Conservation (phyloP, 35 echinoderm and acorn worm genomes). For the Holothuria glaberrima region DNA sequence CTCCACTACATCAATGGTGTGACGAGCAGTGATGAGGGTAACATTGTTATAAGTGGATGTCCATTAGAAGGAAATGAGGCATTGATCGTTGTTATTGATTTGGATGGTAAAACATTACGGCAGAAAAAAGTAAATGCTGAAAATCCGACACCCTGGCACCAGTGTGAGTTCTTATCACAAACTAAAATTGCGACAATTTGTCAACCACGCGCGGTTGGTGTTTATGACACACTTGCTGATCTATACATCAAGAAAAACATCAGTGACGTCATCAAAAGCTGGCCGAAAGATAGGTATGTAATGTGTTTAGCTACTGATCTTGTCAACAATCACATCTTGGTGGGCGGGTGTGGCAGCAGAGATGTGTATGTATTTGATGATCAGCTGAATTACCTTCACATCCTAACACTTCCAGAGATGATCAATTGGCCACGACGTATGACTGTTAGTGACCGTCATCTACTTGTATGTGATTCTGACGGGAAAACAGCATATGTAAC, state of each 20-base stretch:
- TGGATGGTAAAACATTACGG: too few relatives aligned
- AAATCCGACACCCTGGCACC: not conserved
- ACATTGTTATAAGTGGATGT: slow-evolving; percentile 16
- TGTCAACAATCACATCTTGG: too few relatives aligned
- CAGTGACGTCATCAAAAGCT: too few relatives aligned
- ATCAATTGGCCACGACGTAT: not conserved
- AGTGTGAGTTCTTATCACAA: not conserved
- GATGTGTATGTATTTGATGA: slow-evolving; percentile 34
- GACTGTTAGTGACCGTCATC: not conserved
- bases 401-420: slow-evolving; percentile 1
- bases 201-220: not conserved
- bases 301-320: too few relatives aligned
- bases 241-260: too few relatives aligned
- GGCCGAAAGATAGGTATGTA: too few relatives aligned
- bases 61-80: not conserved
- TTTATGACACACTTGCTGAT: too few relatives aligned
- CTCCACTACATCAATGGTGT: not conserved
- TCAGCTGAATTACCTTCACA: slow-evolving; percentile 16
- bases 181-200: slow-evolving; percentile 4
- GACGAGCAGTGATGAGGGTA: slow-evolving; percentile 6
- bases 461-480: too few relatives aligned
- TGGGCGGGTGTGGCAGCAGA: too few relatives aligned
- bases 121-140: not conserved
- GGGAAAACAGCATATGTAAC: too few relatives aligned
- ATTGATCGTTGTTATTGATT: slow-evolving; percentile 8